Conservation (phyloP, 2,888 invertebrate genomes). For the Pediacus dermestoides region DNA sequence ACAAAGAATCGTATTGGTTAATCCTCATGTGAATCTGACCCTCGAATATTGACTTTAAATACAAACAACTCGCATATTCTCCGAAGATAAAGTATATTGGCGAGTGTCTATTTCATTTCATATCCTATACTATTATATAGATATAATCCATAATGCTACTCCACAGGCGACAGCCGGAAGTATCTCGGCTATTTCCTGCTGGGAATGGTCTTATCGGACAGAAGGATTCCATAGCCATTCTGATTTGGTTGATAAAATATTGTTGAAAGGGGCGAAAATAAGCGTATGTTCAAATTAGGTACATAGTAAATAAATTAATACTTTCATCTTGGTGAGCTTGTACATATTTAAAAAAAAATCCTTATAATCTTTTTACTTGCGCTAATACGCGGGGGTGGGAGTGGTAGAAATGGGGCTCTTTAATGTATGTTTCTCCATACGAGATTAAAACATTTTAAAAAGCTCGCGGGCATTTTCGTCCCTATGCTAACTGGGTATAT, state of each 20-base stretch:
- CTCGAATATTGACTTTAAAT: no score
- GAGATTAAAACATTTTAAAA: constrained; percentile 45
- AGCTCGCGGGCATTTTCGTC: constrained; percentile 37
- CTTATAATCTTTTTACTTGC: constrained; percentile 47
- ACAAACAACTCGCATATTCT: no score
- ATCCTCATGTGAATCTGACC: no score
- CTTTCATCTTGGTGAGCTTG: constrained; percentile 24
- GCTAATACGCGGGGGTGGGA: constrained; percentile 43
- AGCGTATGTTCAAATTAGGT: constrained; percentile 24
- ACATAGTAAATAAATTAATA: constrained; percentile 24
- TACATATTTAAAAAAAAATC: constrained; percentile 39
- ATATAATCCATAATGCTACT: constrained; percentile 37
- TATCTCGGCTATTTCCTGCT: constrained; percentile 37
- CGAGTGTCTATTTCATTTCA: constrained; percentile 3
- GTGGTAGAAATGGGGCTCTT: constrained; percentile 32
- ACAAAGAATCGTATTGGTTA: no score
- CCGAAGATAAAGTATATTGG: constrained; percentile 5
- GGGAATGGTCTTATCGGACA: constrained; percentile 25
- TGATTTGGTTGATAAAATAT: constrained; percentile 31
- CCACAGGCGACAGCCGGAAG: constrained; percentile 38
- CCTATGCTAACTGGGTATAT: constrained; percentile 32
- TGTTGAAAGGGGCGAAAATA: no score
- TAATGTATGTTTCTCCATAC: constrained; percentile 44
- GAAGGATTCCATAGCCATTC: constrained; percentile 28
- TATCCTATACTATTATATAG: constrained; percentile 15